A percentile compares a stretch with the other conserved stretches of the same genome.
phyloP scores from a whole-genome alignment of 2,888 invertebrate genomes.

The Platycheirus albimanus region DNA sequence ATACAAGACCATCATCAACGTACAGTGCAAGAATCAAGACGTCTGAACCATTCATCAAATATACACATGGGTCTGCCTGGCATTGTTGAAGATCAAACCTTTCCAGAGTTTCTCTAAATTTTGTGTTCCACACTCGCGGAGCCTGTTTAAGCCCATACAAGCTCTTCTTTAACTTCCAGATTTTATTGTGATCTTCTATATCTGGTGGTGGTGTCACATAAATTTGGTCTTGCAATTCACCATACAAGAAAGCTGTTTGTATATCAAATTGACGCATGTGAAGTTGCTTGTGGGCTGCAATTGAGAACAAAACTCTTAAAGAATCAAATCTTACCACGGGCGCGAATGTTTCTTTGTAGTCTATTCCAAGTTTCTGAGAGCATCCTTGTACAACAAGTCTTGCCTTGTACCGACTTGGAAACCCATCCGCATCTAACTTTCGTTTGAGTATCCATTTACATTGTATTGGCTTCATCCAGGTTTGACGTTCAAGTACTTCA shows the following conservation, averaged over 20 bases:
- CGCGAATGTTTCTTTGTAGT: conserved; percentile 4
- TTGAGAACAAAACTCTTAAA: conserved; percentile 3
- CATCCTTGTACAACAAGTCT: neutral
- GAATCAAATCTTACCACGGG: conserved; percentile 5
- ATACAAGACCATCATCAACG: no score
- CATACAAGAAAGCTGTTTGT: conserved; percentile 17
- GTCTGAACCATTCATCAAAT: no score
- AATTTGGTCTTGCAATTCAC: conserved; percentile 4
- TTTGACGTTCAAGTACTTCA: neutral
- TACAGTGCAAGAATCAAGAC: no score
- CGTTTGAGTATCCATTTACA: neutral
- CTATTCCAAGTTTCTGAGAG: conserved; percentile 1
- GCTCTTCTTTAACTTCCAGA: no score
- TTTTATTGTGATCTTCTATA: no score
- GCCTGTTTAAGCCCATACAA: no score
- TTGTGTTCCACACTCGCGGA: no score
- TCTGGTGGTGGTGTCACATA: neutral
- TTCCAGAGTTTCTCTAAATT: no score
- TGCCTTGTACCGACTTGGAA: neutral
- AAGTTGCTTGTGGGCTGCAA: conserved; percentile 13
- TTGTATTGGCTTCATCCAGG: neutral
- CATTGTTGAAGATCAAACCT: no score
- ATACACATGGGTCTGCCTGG: no score
- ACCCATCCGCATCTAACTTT: neutral
- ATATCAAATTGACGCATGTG: conserved; percentile 23